These are phyloP conservation scores for Cephalopterus ornatus DNA, from an alignment of 2,113 vertebrate genomes.

Conservation along the genomic window DNA sequence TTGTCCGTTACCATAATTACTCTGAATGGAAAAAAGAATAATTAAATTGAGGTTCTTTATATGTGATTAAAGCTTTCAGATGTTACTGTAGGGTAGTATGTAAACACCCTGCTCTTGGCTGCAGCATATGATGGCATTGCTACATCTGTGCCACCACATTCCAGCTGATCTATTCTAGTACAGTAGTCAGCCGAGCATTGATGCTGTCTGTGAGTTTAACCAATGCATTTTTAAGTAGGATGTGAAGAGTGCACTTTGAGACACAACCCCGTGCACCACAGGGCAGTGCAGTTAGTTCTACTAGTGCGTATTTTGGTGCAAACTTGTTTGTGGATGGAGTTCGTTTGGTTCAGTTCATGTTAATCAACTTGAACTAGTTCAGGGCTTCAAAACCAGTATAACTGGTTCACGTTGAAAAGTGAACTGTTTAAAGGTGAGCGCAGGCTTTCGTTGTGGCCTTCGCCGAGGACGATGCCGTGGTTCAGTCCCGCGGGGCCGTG, in stretches of 20 bases:
- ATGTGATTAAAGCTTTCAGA: not conserved
- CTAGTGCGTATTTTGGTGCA: fast-evolving
- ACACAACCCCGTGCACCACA: not conserved
- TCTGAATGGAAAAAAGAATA: not conserved
- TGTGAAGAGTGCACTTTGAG: not conserved
- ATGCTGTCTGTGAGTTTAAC: not conserved
- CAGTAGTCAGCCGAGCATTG: not conserved
- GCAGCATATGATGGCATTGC: not conserved
- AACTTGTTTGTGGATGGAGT: not conserved
- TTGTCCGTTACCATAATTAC: fast-evolving
- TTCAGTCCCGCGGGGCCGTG: not conserved
- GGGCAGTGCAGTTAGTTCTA: not conserved
- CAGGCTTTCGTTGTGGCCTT: not conserved
- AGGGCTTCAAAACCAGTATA: not conserved
- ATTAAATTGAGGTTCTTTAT: not conserved
- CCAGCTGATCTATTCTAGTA: not conserved
- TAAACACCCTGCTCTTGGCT: not conserved
- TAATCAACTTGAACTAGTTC: not conserved
- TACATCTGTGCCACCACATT: fast-evolving
- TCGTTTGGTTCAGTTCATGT: not conserved
- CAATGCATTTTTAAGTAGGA: not conserved
- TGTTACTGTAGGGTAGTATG: not conserved
- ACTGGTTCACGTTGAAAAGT: not conserved
- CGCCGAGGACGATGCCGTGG: not conserved
- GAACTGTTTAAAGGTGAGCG: not conserved